These are phyloP conservation scores for Falco columbarius DNA, from an alignment of 2,797 vertebrate species.

Conservation along the genomic window DNA sequence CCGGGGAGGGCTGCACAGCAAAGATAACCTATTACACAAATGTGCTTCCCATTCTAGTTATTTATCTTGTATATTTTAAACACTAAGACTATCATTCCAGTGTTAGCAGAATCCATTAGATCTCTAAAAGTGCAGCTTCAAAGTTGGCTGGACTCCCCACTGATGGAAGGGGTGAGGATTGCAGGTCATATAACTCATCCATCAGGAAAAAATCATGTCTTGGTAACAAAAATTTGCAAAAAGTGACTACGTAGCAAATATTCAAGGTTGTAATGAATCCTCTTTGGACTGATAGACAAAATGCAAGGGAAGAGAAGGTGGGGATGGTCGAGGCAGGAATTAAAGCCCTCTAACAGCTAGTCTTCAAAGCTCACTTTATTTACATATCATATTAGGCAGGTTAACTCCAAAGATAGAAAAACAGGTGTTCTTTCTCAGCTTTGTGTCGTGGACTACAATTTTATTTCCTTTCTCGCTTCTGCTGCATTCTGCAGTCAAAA, in stretches of 20 bases:
- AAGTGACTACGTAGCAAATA: not conserved
- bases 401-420: not conserved
- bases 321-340: not conserved
- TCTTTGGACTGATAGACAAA: not conserved
- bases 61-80: not conserved
- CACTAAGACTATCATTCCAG: not conserved
- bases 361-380: not conserved
- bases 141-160: not conserved
- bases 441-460: not conserved
- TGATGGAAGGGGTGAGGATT: not conserved
- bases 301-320: not conserved
- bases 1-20: not conserved
- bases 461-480: not conserved
- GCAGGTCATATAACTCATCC: rapidly evolving
- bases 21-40: not conserved
- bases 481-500: not conserved
- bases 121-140: not conserved
- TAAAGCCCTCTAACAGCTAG: not conserved
- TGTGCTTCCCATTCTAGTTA: not conserved
- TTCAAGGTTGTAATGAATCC: not conserved
- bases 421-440: not conserved
- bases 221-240: not conserved
- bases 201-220: not conserved
- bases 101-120: not conserved
- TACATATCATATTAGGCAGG: not conserved